These are phyloP conservation scores for Himantopus leucocephalus DNA, from an alignment of 2,113 vertebrate genomes.

Conservation along the genomic window DNA sequence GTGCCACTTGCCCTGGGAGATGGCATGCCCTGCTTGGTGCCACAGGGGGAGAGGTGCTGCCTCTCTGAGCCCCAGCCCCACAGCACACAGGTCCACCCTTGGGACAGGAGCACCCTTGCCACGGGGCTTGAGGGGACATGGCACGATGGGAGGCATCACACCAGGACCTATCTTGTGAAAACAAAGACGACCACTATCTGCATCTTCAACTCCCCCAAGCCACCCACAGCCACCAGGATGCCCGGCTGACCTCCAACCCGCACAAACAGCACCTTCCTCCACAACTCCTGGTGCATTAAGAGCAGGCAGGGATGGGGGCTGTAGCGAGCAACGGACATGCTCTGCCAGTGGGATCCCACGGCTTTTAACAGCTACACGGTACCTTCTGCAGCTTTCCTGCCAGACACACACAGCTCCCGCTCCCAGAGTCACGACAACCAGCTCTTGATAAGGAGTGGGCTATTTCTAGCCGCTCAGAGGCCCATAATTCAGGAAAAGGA, in stretches of 20 bases:
- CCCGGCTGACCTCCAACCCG: accelerated
- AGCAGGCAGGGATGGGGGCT: not conserved
- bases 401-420: not conserved
- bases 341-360: not conserved
- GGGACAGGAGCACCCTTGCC: accelerated
- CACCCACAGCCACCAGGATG: not conserved
- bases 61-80: not conserved
- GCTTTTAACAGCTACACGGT: not conserved
- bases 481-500: not conserved
- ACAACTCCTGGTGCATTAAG: accelerated
- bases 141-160: not conserved
- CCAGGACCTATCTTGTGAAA: not conserved
- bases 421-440: not conserved
- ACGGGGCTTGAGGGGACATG: accelerated
- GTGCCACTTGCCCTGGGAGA: not conserved
- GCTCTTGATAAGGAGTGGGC: not conserved
- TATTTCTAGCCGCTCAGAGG: not conserved
- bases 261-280: not conserved
- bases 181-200: accelerated
- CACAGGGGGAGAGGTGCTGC: not conserved
- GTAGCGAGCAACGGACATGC: not conserved
- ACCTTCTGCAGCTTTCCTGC: not conserved
- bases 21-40: accelerated
- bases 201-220: not conserved
- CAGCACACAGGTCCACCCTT: not conserved